Base-by-base conservation (phyloP, 2,888 invertebrate species). In the Neoitamus cyanurus region DNA sequence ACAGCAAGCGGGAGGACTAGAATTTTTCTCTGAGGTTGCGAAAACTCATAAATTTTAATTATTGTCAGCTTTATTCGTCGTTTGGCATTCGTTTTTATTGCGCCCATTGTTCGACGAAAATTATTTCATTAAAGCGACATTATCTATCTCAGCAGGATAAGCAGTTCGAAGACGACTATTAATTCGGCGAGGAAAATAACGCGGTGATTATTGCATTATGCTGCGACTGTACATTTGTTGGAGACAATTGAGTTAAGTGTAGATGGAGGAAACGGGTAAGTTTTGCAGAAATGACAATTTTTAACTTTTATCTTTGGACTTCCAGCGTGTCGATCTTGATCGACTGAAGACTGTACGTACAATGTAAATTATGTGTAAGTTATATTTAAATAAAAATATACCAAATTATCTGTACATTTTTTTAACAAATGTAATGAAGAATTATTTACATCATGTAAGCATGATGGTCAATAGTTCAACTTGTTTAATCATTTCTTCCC, bases 1-100 rank as follows among this genome's bases (percentile, higher is more conserved):
- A 58, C 58, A 58, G 7, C 58, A 20, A 20, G 0, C 58, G 20
- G 2, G 20, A 58, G 20, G 48, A 48, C 25, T 15, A 11, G 20
- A 20, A 25, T 20, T 58, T 58, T 58, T 58, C 58, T 58, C 58
- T 2, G 58, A 15, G 58, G 58, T 58, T 58, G 58, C 58, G 58
- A 58, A 58, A 58, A 58, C 58, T 58, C 58, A 58, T 58, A 58
- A 58, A 58, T 58, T 58, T 58, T 58, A 58, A 58, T 58, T 58
- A 58, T 58, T 58, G 58, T 58, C 58, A 58, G 58, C 25, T 58
- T 58, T 58, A 58, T 58, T 25, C 58, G 58, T 58, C 58, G 58
- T 58, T 58, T 58, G 58, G 25, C 58, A 58, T 58, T 58, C 58
- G 58, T 58, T 58, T 58, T 58, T 58, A 58, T 58, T 58, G 58